phyloP scores from a whole-genome alignment of 2,113 vertebrate genomes.

The Calcarius ornatus region DNA sequence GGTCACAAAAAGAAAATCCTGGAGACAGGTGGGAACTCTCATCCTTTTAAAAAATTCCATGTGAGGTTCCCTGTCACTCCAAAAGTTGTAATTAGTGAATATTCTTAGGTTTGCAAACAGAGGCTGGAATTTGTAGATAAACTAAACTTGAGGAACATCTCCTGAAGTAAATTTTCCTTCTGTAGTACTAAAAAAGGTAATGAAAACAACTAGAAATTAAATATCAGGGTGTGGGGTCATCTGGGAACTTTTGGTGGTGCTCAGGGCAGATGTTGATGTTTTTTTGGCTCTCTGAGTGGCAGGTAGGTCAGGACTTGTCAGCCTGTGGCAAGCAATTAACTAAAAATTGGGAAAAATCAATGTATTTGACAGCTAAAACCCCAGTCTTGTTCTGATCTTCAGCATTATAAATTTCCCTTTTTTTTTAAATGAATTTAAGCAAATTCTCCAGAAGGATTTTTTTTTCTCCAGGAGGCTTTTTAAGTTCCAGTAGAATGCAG shows the following conservation, averaged over 20 bases:
- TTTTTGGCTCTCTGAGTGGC: not conserved
- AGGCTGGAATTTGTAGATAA: not conserved
- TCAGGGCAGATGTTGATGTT: not conserved
- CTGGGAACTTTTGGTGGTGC: not conserved
- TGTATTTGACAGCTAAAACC: not conserved
- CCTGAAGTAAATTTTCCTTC: not conserved
- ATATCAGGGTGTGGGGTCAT: not conserved
- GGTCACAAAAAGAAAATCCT: not conserved
- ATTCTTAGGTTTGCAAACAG: not conserved
- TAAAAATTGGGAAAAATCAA: not conserved
- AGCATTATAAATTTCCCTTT: not conserved
- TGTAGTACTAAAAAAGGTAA: not conserved
- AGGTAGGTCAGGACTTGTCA: not conserved
- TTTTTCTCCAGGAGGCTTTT: not conserved
- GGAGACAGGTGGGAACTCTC: not conserved
- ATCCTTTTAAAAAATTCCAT: not conserved
- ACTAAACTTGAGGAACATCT: not conserved
- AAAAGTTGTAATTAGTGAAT: not conserved
- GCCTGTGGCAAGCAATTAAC: not conserved
- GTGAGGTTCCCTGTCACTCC: not conserved
- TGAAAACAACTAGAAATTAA: not conserved
- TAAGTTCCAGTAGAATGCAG: not conserved
- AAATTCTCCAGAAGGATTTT: not conserved
- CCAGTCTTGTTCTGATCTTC: not conserved
- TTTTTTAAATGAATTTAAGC: not conserved